Conservation (phyloP, 2,113 vertebrate species). For the Martes martes region DNA sequence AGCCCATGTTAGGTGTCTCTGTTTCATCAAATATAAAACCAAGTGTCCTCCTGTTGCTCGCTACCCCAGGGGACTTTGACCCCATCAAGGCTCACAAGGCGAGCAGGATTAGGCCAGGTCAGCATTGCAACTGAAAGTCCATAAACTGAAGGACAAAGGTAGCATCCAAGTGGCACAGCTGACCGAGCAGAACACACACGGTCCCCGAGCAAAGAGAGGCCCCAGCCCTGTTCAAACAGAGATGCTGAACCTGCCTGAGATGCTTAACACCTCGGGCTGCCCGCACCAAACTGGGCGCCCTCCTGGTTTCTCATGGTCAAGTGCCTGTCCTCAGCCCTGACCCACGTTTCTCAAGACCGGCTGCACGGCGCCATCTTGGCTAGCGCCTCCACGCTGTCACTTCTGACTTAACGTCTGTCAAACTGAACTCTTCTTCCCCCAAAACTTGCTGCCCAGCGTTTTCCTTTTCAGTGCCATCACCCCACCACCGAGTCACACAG, state of each 20-base stretch:
- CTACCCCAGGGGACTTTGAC: constrained; percentile 46
- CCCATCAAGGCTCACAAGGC: constrained; percentile 45
- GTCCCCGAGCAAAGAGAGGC: constrained; percentile 2
- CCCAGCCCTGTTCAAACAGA: constrained; percentile 34
- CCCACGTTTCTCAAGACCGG: not conserved
- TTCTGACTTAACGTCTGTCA: not conserved
- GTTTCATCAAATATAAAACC: constrained; percentile 49
- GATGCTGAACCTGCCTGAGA: not conserved
- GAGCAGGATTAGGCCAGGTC: constrained; percentile 61
- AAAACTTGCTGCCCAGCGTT: not conserved
- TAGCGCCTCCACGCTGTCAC: not conserved
- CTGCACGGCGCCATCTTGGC: not conserved
- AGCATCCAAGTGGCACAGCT: constrained; percentile 46
- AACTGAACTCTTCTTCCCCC: not conserved
- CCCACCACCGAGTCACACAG: not conserved
- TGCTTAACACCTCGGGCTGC: not conserved
- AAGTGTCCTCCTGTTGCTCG: constrained; percentile 27
- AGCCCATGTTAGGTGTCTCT: not conserved
- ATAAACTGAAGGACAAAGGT: constrained; percentile 69
- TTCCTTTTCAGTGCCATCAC: not conserved
- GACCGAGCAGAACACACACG: constrained; percentile 56
- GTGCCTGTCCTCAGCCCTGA: not conserved
- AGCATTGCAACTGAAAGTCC: constrained; percentile 66
- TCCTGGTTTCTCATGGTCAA: not conserved
- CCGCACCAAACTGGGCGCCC: not conserved